Evolutionary conservation across 2,888 invertebrate species (phyloP).

Genomic region (Sphecodes monilicornis): DNA sequence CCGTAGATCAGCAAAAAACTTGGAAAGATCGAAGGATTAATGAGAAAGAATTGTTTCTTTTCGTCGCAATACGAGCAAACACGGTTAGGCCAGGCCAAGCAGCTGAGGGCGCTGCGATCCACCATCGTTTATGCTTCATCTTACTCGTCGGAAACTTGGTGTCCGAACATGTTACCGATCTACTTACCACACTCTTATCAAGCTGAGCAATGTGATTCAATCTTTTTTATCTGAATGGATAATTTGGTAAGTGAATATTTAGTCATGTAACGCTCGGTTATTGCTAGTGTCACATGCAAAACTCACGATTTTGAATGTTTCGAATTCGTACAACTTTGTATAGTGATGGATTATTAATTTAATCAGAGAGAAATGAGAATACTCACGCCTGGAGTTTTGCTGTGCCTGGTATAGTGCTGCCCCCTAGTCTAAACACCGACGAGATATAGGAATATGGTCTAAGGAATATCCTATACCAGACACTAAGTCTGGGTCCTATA

Average conservation of each 20-base stretch:
- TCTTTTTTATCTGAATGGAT: neutral
- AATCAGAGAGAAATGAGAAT: too few relatives aligned
- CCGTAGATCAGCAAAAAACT: conserved; percentile 36
- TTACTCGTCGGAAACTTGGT: conserved; percentile 34
- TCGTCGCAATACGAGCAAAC: conserved; percentile 64
- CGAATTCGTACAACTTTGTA: neutral
- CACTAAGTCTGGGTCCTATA: too few relatives aligned
- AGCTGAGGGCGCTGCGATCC: conserved; percentile 57
- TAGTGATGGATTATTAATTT: too few relatives aligned
- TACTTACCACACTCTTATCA: conserved; percentile 7
- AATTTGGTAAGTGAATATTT: neutral
- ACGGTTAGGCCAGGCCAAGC: conserved; percentile 70
- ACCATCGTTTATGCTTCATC: conserved; percentile 31
- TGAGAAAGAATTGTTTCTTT: conserved; percentile 62
- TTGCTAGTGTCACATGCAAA: neutral
- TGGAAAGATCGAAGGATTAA: conserved; percentile 43
- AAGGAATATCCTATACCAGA: too few relatives aligned
- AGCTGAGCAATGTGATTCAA: neutral
- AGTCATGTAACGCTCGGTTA: neutral
- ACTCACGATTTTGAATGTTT: neutral
- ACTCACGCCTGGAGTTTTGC: too few relatives aligned
- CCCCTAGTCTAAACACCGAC: too few relatives aligned
- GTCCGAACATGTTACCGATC: neutral
- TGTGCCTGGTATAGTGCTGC: too few relatives aligned
- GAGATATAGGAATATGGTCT: too few relatives aligned